Base-by-base conservation (phyloP, 2,888 invertebrate genomes). In the Pocota personata region DNA sequence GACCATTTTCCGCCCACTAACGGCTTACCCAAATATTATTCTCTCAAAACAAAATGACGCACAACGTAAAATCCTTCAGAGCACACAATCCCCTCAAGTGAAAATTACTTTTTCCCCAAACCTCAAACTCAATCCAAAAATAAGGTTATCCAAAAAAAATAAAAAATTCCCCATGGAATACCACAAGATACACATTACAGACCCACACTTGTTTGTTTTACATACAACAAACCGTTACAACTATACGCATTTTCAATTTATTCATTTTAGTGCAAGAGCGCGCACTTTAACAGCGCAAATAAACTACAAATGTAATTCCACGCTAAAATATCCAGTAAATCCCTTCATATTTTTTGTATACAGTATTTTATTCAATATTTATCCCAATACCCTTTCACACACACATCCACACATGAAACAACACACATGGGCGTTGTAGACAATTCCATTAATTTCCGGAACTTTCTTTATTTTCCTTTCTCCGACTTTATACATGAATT, bases 391-490 rank as follows among this genome's bases (percentile, higher is more conserved):
- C 48, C 62, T 52, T 37, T 37, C 27, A 21, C 40, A 14, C 24
- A 48, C 40, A 55, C 40, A 66, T 8, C 14, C 50, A 30, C 24
- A 14, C 12, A 60, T 40, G n/a, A 19, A 16, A 7, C 12, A 6
- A 37, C 32, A 43, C 72, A 67, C 14, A 57, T 19, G 67, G 16
- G 14, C 40, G 40, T 40, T 62, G 83, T 67, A 79, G 83, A 79
- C 84, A 79, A 66, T 79, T 66, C 75, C 79, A 84, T 84, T 79
- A 79, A 79, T 84, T 75, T 79, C 64, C 69, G 14, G 62, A 62
- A 62, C 24, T 62, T 69, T 55, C 43, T 71, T 69, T 57, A 40
- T 82, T 55, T 55, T 40, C 37, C 35, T 37, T 57, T 12, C 35
- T 27, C 52, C 7, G 35, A 52, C 40, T 76, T 43, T n/a, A 48